A percentile compares a stretch with the other conserved stretches of the same genome.
phyloP scores from a whole-genome alignment of 2,113 vertebrate genomes.

The Lonchura striata region DNA sequence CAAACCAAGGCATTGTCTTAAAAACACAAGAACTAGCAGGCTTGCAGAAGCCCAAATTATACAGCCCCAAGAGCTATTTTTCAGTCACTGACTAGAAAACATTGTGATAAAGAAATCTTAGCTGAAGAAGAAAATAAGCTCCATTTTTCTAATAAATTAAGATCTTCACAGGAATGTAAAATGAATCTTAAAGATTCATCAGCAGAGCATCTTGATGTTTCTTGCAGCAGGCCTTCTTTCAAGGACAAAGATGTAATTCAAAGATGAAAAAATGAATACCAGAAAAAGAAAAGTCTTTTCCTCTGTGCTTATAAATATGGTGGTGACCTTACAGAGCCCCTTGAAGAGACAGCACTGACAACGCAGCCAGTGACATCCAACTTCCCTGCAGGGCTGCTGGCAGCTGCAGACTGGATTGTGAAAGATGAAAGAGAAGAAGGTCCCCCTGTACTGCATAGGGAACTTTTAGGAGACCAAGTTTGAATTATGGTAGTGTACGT shows the following conservation, averaged over 20 bases:
- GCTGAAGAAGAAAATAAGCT: constrained; percentile 49
- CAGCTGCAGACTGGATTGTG: not conserved
- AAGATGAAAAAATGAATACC: not conserved
- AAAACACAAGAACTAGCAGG: not conserved
- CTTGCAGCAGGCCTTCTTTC: constrained; percentile 20
- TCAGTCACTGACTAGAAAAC: constrained; percentile 15
- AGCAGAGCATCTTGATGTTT: not conserved
- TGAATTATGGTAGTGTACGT: accelerated
- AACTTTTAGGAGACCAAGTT: not conserved
- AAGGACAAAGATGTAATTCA: constrained; percentile 43
- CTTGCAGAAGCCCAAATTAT: constrained; percentile 1
- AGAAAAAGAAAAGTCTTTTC: constrained; percentile 14
- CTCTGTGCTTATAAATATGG: not conserved
- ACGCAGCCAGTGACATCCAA: not conserved
- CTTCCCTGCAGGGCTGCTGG: not conserved
- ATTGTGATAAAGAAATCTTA: constrained; percentile 23
- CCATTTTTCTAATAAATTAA: constrained; percentile 46
- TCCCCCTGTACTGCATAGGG: not conserved
- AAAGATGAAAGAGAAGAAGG: constrained; percentile 3
- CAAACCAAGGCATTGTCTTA: constrained; percentile 25
- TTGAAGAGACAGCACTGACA: constrained; percentile 7
- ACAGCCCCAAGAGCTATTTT: constrained; percentile 21
- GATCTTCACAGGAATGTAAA: constrained; percentile 14
- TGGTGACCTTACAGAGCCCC: not conserved
- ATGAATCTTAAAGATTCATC: constrained; percentile 14